Conservation (phyloP, 1,140 invertebrate genomes). For the Bactericera cockerelli region DNA sequence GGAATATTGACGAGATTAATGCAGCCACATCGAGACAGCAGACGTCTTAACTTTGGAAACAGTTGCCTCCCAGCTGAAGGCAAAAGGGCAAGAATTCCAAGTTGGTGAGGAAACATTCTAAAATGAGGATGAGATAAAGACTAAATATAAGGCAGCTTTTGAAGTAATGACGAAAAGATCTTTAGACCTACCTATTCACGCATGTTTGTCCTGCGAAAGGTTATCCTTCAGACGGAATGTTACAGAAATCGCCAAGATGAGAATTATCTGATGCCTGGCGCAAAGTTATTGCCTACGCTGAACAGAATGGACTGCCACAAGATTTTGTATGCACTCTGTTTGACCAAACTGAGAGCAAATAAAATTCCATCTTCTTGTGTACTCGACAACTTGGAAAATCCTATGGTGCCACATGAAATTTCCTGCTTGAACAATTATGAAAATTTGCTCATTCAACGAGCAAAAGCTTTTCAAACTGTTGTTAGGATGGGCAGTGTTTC, state of each 20-base stretch:
- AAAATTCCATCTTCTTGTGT: constrained; percentile 16
- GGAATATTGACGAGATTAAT: not conserved
- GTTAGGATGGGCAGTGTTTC: constrained; percentile 22
- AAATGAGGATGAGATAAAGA: too few species aligned
- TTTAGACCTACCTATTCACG: constrained; percentile 12
- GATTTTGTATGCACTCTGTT: constrained; percentile 15
- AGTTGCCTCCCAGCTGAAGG: not conserved
- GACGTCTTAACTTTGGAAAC: not conserved
- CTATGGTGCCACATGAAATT: constrained; percentile 17
- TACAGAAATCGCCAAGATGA: constrained; percentile 11
- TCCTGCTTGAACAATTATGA: constrained; percentile 21
- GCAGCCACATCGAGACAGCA: not conserved
- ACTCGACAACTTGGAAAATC: constrained; percentile 18
- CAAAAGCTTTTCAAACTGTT: constrained; percentile 27
- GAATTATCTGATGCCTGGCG: not conserved
- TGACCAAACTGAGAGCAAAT: constrained; percentile 14
- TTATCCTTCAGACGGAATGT: constrained; percentile 18
- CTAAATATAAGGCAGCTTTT: not conserved
- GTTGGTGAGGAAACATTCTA: not conserved
- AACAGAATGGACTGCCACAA: constrained; percentile 15
- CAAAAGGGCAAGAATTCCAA: not conserved
- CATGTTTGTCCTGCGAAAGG: constrained; percentile 22
- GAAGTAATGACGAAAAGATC: not conserved
- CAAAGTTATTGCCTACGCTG: not conserved
- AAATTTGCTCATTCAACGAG: constrained; percentile 26